Base-by-base conservation (phyloP, 2,113 vertebrate species). In the Grammomys surdaster region DNA sequence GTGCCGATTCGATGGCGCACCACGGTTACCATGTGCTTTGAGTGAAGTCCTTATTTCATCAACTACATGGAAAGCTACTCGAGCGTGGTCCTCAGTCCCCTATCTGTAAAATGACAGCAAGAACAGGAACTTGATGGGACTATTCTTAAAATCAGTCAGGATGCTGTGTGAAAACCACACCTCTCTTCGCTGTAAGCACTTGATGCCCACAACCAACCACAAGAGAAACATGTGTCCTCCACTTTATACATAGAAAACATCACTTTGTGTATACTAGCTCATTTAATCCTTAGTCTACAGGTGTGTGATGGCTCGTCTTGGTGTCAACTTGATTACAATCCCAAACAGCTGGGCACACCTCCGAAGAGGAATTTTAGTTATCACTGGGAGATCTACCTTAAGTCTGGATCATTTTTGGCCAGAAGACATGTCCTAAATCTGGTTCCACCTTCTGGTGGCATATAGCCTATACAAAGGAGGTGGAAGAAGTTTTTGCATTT, bases 71-170 rank as follows among this genome's bases (percentile, higher is more conserved):
- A n/a, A 69, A 31, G 10, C 24, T 75, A 80, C 16, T 89, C 58
- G 91, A 78, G 22, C 24, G 48, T 56, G 31, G n/a, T 22, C 65
- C 65, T 70, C 46, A 58, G 51, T 43, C 17, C 33, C 36, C 67
- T 54, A 9, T 2, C 87, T 73, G 36, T 75, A 31, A 58, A 73
- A 43, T 58, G 14, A 40, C 51, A 46, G 48, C 33, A 80, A 63
- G 8, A 94, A 40, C 8, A 75, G 33, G 40, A 86, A 36, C 31
- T 80, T 90, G 54, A 95, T 7, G 88, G 6, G 3, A 26, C 88
- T 69, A 40, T 65, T 70, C 36, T 95, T 81, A 93, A 89, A 69
- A 95, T 81, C 40, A 76, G 16, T 51, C 81, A 86, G 73, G 13
- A 76, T 51, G 13, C 19, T 22, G 3, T 65, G 13, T 76, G 19